Percentiles rank a stretch among this genome's conserved stretches.
phyloP scores from a whole-genome alignment of 2,797 vertebrate species.

The Threskiornis aethiopicus region DNA sequence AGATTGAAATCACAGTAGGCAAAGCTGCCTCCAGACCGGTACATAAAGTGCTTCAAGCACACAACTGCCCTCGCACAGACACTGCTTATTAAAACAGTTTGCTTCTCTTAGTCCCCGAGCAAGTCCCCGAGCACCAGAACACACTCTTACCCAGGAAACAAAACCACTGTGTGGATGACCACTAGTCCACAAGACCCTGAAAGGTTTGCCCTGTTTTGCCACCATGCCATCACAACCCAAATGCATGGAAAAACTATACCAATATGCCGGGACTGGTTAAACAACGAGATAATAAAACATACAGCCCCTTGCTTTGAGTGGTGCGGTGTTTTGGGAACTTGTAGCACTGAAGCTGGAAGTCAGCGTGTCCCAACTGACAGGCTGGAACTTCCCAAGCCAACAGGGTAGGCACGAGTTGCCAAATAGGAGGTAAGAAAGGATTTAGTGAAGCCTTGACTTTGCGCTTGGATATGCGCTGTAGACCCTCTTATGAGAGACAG shows the following conservation, averaged over 20 bases:
- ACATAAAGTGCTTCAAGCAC: background rate
- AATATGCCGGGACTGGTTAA: background rate
- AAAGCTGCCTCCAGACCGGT: background rate
- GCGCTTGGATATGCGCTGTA: background rate
- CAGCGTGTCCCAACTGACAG: accelerated
- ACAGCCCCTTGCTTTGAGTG: accelerated
- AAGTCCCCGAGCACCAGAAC: background rate
- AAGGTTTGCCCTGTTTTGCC: background rate
- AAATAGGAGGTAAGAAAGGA: background rate
- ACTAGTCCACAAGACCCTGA: no score
- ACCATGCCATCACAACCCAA: background rate
- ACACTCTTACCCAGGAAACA: background rate
- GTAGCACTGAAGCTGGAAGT: background rate
- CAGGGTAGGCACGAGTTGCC: no score
- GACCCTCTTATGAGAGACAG: background rate
- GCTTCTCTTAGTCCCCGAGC: background rate
- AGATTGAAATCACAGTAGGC: background rate
- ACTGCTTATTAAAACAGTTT: background rate
- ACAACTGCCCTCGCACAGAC: background rate
- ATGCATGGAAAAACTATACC: accelerated
- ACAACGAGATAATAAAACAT: background rate
- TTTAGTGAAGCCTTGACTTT: background rate
- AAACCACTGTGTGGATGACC: accelerated
- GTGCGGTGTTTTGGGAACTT: background rate
- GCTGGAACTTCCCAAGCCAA: accelerated